Base-by-base conservation (phyloP, 2,888 invertebrate genomes). In the Pseudeuparius sepicola region DNA sequence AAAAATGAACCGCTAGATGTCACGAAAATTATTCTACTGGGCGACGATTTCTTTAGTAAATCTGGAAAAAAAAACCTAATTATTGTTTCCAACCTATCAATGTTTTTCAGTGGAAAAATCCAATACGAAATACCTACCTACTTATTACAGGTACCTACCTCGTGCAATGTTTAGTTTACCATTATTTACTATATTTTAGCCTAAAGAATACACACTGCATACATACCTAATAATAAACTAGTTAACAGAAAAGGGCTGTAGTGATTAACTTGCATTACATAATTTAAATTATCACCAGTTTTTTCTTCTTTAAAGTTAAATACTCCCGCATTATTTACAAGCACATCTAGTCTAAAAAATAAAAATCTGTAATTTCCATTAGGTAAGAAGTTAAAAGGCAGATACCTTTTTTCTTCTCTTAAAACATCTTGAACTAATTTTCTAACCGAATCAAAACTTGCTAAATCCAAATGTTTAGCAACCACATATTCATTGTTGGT, bases 231-330 rank as follows among this genome's bases (percentile, higher is more conserved):
- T 1, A 82, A 54, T 0, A 81, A 63, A 32, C 73, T 59, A 0
- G 78, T 79, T 36, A 82, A 57, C 13, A 82, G 56, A 51, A 80
- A 82, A 4, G 75, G 76, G 4, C 78, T 78, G 48, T 77, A 71
- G 48, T 80, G 71, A 43, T 81, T 81, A n/a, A 75, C 68, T 41
- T 76, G 77, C 63, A 77, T 69, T 33, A 70, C 73, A 15, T 63
- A 57, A 15, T 78, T 68, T 23, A 79, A 63, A 0, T 75, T 75
- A 41, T 79, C 77, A 35, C 65, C 62, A 0, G 76, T 73, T 32
- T 54, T 55, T 18, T 56, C 56, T 18, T 63, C 56, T 1, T 60
- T 56, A 24, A 64, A 54, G 2, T 67, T 67, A 11, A 63, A 66
- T 0, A 68, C 64, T 0, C 75, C 75, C 0, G 76, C 75, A 46